Evolutionary conservation across 2,797 vertebrate genomes (phyloP).

Genomic region (Pampus argenteus): DNA sequence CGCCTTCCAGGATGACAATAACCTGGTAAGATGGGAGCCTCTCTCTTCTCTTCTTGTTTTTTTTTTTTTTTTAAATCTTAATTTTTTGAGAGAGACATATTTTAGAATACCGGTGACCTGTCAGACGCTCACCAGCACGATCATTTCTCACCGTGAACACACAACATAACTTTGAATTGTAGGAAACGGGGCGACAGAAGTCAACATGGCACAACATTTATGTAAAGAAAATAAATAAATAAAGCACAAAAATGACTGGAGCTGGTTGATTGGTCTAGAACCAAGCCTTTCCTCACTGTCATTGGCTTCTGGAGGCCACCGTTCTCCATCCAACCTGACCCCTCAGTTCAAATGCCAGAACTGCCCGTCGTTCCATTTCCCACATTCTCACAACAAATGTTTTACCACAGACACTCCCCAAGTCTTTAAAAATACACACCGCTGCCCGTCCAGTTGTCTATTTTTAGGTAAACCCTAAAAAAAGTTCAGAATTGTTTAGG

Average conservation of each 20-base stretch:
- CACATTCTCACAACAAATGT: constrained; percentile 78
- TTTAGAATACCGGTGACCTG: constrained; percentile 33
- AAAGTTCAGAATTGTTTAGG: constrained; percentile 34
- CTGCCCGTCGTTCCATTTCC: constrained; percentile 77
- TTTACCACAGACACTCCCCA: constrained; percentile 65
- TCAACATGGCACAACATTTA: constrained; percentile 10
- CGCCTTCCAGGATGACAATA: constrained; percentile 98
- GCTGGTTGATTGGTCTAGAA: constrained; percentile 2
- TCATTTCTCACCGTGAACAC: constrained; percentile 44
- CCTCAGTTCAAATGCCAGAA: constrained; percentile 72
- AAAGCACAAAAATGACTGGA: constrained; percentile 25
- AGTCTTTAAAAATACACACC: constrained; percentile 59
- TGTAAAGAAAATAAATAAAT: too few species aligned
- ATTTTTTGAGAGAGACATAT: constrained; percentile 1
- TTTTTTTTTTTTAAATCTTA: background rate
- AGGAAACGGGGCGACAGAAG: constrained; percentile 48
- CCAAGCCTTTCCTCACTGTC: constrained; percentile 2
- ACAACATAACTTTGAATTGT: constrained; percentile 39
- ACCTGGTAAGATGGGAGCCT: constrained; percentile 87
- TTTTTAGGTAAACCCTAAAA: constrained; percentile 65
- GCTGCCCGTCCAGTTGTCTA: constrained; percentile 31
- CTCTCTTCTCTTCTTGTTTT: background rate
- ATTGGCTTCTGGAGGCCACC: constrained; percentile 30
- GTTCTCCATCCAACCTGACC: constrained; percentile 45
- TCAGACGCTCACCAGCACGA: constrained; percentile 46